phyloP scores from a whole-genome alignment of 2,797 vertebrate species.

The Galagoides demidoff region DNA sequence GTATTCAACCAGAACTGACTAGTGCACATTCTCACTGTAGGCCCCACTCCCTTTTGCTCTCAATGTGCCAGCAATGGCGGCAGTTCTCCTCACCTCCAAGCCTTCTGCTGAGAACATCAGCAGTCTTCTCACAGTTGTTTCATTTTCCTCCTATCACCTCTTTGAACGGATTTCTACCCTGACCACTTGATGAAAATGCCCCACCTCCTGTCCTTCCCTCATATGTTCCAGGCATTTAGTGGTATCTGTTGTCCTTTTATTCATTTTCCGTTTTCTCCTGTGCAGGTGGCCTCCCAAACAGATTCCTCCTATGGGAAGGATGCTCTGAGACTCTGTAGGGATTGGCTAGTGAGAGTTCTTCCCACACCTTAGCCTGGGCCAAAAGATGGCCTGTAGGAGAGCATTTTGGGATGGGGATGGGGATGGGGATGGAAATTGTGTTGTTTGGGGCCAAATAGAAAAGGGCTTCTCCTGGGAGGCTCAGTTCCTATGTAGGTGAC shows the following conservation, averaged over 20 bases:
- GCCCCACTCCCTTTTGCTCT: neutral
- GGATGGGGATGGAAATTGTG: too few species aligned
- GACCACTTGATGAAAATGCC: neutral
- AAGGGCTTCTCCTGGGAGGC: neutral
- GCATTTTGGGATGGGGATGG: too few species aligned
- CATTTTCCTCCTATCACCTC: neutral
- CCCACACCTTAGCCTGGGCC: neutral
- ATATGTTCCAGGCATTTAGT: too few species aligned
- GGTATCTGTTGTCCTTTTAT: neutral
- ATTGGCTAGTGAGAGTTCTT: neutral
- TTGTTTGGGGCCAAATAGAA: neutral
- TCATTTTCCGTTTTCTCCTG: neutral
- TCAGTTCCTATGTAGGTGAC: neutral
- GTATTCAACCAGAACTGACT: neutral
- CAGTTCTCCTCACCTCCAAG: neutral
- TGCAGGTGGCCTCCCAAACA: rapidly evolving
- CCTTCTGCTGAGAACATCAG: neutral
- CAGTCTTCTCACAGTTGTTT: neutral
- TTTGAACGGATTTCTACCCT: rapidly evolving
- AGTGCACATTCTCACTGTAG: neutral
- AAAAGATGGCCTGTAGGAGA: too few species aligned
- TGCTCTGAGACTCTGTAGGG: neutral
- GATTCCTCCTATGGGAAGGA: neutral
- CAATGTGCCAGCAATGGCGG: too few species aligned
- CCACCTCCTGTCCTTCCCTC: rapidly evolving